These are phyloP conservation scores for Bugulina stolonifera DNA, from an alignment of 2,888 invertebrate species.

Conservation along the genomic window DNA sequence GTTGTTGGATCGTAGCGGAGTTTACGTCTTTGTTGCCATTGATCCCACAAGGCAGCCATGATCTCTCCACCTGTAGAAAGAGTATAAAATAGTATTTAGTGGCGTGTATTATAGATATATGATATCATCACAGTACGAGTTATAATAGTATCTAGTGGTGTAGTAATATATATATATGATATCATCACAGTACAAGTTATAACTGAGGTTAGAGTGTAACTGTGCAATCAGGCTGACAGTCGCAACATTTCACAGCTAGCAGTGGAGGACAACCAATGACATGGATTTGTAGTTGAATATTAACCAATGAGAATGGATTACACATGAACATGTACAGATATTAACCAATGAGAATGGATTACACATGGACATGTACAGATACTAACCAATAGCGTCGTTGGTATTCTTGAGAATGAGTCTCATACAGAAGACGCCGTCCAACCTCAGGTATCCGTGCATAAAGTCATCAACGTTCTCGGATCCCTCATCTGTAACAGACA, in stretches of 20 bases:
- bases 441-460: slow-evolving; percentile 19
- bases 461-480: slow-evolving; percentile 20
- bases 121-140: too few relatives aligned
- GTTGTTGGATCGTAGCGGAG: slow-evolving; percentile 20
- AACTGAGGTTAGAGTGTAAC: too few relatives aligned
- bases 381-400: slow-evolving; percentile 25
- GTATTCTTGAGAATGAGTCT: slow-evolving; percentile 26
- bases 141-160: too few relatives aligned
- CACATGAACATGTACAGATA: neutral
- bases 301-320: neutral
- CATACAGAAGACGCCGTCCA: slow-evolving; percentile 25
- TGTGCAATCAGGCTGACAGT: too few relatives aligned
- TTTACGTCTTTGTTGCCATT: slow-evolving; percentile 23
- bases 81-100: too few relatives aligned
- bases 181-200: too few relatives aligned
- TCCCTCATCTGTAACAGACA: neutral
- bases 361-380: too few relatives aligned
- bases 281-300: neutral
- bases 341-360: neutral
- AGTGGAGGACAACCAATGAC: neutral
- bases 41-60: slow-evolving; percentile 26
- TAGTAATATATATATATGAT: too few relatives aligned
- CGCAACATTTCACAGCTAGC: too few relatives aligned
- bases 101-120: too few relatives aligned
- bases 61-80: slow-evolving; percentile 27